These are phyloP conservation scores for Crepidodera aurea DNA, from an alignment of 2,888 invertebrate species.

Conservation along the genomic window DNA sequence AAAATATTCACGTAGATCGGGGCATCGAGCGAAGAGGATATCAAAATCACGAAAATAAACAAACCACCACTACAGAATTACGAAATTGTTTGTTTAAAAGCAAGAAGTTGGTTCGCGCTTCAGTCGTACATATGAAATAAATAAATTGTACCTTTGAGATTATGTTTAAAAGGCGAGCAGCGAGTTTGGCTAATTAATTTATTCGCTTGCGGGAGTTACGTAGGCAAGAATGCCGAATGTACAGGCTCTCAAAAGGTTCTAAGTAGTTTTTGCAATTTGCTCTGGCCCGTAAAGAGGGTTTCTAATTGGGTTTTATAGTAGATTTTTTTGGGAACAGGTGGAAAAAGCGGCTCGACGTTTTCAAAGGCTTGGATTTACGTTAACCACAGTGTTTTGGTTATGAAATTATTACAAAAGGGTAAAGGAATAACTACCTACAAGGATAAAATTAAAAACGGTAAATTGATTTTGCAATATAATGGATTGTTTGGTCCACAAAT, in stretches of 20 bases:
- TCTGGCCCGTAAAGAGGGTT: conserved; percentile 6
- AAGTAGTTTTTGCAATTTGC: conserved; percentile 26
- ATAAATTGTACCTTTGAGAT: conserved; percentile 37
- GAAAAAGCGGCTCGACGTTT: background rate
- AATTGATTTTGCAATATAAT: no score
- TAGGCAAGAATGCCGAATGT: conserved; percentile 18
- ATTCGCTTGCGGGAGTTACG: conserved; percentile 29
- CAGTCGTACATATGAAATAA: conserved; percentile 18
- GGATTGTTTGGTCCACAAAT: no score
- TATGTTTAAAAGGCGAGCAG: conserved; percentile 34
- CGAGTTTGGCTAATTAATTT: conserved; percentile 36
- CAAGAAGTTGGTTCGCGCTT: background rate
- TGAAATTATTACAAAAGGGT: background rate
- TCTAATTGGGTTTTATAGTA: conserved; percentile 16
- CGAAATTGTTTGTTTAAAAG: conserved; percentile 10
- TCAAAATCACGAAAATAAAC: conserved; percentile 3
- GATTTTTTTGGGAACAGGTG: conserved; percentile 13
- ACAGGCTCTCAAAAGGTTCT: conserved; percentile 21
- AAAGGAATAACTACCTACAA: no score
- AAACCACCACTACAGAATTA: background rate
- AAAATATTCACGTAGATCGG: background rate
- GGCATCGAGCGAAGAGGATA: background rate
- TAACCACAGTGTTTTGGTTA: background rate
- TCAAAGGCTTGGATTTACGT: background rate
- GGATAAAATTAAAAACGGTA: no score